Evolutionary conservation across 2,888 invertebrate genomes (phyloP).

Genomic region (Zhuqinia jingwanae): DNA sequence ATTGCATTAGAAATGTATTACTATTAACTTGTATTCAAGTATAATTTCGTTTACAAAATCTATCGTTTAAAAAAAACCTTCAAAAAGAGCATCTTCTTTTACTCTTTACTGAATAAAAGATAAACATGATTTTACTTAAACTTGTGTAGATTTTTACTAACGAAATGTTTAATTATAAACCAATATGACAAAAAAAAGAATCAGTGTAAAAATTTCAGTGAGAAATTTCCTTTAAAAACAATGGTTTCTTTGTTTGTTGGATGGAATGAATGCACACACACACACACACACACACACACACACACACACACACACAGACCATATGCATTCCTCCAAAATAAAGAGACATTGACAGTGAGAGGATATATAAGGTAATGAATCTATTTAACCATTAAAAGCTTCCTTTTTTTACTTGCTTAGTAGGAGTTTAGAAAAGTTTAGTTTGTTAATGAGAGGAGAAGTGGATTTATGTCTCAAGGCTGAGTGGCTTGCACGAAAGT

Average conservation of each 20-base stretch:
- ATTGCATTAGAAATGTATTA: too few relatives aligned
- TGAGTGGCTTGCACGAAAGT: constrained; percentile 54
- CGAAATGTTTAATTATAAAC: constrained; percentile 30
- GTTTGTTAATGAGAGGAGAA: constrained; percentile 71
- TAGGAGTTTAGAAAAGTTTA: constrained; percentile 22
- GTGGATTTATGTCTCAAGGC: constrained; percentile 70
- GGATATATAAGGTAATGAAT: neutral
- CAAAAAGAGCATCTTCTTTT: neutral
- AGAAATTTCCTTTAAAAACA: constrained; percentile 15
- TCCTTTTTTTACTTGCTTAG: neutral
- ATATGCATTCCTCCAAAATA: neutral
- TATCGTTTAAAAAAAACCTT: too few relatives aligned
- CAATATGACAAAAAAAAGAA: constrained; percentile 23
- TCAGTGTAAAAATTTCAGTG: neutral
- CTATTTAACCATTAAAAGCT: constrained; percentile 43
- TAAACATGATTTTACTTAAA: neutral
- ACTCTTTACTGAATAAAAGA: too few relatives aligned
- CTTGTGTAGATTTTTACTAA: neutral
- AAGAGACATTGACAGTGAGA: constrained; percentile 35
- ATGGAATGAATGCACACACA: too few relatives aligned
- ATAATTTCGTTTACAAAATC: too few relatives aligned
- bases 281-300: too few relatives aligned
- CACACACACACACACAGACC: too few relatives aligned
- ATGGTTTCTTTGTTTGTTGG: neutral
- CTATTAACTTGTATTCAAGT: too few relatives aligned